Evolutionary conservation across 2,888 invertebrate genomes (phyloP).

Genomic region (Acronicta alni): DNA sequence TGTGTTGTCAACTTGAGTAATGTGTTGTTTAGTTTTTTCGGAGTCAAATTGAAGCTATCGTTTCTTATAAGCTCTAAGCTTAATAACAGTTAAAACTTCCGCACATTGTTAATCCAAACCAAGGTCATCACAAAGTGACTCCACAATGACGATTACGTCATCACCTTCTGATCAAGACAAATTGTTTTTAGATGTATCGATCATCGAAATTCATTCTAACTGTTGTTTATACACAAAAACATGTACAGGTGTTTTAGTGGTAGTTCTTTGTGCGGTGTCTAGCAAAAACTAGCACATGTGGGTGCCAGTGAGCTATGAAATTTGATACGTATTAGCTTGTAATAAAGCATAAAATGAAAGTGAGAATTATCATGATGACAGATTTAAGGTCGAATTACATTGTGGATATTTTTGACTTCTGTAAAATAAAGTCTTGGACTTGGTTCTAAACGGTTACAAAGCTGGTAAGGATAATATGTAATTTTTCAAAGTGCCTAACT

Average conservation of each 20-base stretch:
- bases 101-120: slow-evolving; percentile 36
- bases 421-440: too few species aligned
- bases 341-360: slow-evolving; percentile 24
- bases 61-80: slow-evolving; percentile 4
- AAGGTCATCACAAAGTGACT: slow-evolving; percentile 51
- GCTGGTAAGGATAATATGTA: slow-evolving; percentile 7
- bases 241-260: slow-evolving; percentile 43
- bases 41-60: neutral
- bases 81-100: slow-evolving; percentile 42
- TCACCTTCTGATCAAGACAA: slow-evolving; percentile 37
- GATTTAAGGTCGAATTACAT: slow-evolving; percentile 1
- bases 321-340: slow-evolving; percentile 18
- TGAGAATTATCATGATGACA: neutral
- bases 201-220: slow-evolving; percentile 43
- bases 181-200: slow-evolving; percentile 44
- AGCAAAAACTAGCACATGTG: slow-evolving; percentile 46
- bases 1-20: too few species aligned
- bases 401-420: too few species aligned
- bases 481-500: slow-evolving; percentile 15
- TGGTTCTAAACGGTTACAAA: neutral
- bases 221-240: slow-evolving; percentile 40
- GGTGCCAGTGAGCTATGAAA: slow-evolving; percentile 1
- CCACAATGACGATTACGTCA: slow-evolving; percentile 44
- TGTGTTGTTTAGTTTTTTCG: neutral
- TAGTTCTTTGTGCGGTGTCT: slow-evolving; percentile 21